These are phyloP conservation scores for Drosophila monieri DNA, from an alignment of 2,888 invertebrate species.

Conservation along the genomic window DNA sequence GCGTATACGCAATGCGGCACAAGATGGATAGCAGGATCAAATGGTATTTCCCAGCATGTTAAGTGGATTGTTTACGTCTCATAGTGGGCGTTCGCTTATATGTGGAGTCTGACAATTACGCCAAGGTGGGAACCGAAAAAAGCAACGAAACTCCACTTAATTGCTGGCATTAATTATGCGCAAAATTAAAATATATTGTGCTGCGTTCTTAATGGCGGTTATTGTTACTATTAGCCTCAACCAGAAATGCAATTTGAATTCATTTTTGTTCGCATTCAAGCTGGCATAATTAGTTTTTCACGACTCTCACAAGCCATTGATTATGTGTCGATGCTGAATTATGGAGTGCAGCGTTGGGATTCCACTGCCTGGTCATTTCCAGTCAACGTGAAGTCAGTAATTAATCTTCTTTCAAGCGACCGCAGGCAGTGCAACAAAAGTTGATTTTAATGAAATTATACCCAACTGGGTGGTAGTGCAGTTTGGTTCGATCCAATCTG, in stretches of 20 bases:
- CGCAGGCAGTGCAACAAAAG: conserved; percentile 34
- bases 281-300: conserved; percentile 60
- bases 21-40: conserved; percentile 74
- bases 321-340: conserved; percentile 52
- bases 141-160: conserved; percentile 51
- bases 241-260: conserved; percentile 58
- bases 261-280: conserved; percentile 47
- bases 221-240: conserved; percentile 22
- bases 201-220: conserved; percentile 46
- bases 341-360: conserved; percentile 13
- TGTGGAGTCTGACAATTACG: conserved; percentile 52
- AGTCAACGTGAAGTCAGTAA: conserved; percentile 28
- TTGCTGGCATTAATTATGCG: conserved; percentile 69
- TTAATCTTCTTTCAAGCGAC: conserved; percentile 43
- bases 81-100: conserved; percentile 13
- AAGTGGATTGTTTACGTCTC: conserved; percentile 64
- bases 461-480: conserved; percentile 5
- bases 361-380: conserved; percentile 2
- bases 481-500: conserved; percentile 9
- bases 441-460: conserved; percentile 47
- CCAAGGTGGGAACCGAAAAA: conserved; percentile 41
- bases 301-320: conserved; percentile 24
- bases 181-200: conserved; percentile 68
- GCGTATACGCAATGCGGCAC: conserved; percentile 57
- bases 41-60: conserved; percentile 72